phyloP scores from a whole-genome alignment of 2,888 invertebrate genomes.

The Tinea trinotella region DNA sequence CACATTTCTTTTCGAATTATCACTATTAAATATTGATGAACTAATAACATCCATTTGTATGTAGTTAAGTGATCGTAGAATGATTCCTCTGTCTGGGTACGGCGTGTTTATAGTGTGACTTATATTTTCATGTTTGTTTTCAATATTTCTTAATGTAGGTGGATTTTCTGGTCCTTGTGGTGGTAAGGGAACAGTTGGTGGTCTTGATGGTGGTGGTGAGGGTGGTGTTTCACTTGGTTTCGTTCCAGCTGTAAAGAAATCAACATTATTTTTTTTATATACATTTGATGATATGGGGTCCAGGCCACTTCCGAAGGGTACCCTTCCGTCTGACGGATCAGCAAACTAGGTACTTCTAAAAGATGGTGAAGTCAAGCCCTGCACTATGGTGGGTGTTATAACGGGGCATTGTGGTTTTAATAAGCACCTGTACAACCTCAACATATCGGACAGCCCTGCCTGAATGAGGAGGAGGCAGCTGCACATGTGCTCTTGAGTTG shows the following conservation, averaged over 20 bases:
- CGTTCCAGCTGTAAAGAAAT: constrained; percentile 14
- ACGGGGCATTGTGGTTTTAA: no score
- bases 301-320: no score
- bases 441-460: no score
- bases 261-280: background rate
- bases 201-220: constrained; percentile 24
- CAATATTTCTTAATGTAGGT: background rate
- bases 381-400: no score
- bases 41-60: constrained; percentile 66
- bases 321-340: no score
- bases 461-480: no score
- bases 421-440: no score
- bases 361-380: no score
- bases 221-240: constrained; percentile 22
- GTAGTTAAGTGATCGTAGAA: constrained; percentile 61
- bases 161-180: constrained; percentile 21
- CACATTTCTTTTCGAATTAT: constrained; percentile 23
- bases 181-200: constrained; percentile 25
- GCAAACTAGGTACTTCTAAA: no score
- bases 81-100: constrained; percentile 57
- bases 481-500: no score
- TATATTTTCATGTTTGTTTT: background rate
- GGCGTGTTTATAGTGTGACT: constrained; percentile 37
- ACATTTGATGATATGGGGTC: background rate
- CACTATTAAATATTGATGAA: constrained; percentile 30